Base-by-base conservation (phyloP, 2,888 invertebrate species). In the Epicampocera succincta region DNA sequence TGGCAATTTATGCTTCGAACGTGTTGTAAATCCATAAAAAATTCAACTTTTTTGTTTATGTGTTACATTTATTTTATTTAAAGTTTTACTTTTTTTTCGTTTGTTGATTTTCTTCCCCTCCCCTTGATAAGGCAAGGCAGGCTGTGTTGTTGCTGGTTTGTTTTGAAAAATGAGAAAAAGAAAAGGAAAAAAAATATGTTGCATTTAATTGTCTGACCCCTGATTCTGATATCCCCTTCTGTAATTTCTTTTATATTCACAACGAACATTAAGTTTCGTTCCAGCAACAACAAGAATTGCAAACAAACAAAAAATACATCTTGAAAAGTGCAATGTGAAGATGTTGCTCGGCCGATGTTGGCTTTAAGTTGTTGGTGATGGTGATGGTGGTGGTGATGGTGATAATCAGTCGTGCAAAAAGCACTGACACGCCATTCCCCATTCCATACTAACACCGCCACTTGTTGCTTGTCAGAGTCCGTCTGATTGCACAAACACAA, bases 371-470 rank as follows among this genome's bases (percentile, higher is more conserved):
- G n/a, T n/a, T n/a, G n/a, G n/a, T n/a, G 58, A 48, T 80, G 71
- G 72, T 84, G 80, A 77, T 83, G 85, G 81, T 73, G 82, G 79
- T 80, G 71, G 72, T 85, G 80, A 79, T 83, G 85, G 81, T 73
- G 82, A 80, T 85, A 84, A 77, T 87, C 87, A 87, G 85, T 88
- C 86, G 88, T 88, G 87, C 88, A 88, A 87, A 84, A 85, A 88
- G 85, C 87, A 85, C 86, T 87, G 87, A 86, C 87, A 88, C 88
- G 87, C 87, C 83, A 87, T 83, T 25, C 11, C n/a, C n/a, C 33
- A 42, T 60, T 12, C 60, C n/a, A 56, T 50, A 13, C 48, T 60
- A 73, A 73, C 72, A 58, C 33, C 61, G 65, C n/a, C 66, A 68
- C 60, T 65, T 65, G 50, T 56, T 71, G 52, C 42, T 50, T 61